These are phyloP conservation scores for Coleophora flavipennella DNA, from an alignment of 2,888 invertebrate species.

Conservation along the genomic window DNA sequence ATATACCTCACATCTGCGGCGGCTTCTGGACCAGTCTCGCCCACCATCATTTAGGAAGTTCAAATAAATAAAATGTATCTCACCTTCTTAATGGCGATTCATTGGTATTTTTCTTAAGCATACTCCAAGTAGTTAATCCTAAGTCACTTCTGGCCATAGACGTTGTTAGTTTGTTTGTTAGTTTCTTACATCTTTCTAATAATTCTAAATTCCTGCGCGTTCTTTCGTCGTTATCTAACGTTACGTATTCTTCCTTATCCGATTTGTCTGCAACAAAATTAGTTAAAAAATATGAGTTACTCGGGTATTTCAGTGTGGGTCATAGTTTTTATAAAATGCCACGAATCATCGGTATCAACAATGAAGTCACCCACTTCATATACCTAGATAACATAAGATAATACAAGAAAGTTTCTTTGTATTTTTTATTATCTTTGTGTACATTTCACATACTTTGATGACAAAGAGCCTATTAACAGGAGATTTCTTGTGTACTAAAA, in stretches of 20 bases:
- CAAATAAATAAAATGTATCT: constrained; percentile 14
- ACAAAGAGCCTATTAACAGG: not conserved
- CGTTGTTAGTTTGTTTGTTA: constrained; percentile 74
- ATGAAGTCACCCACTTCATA: no score
- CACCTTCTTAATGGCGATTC: constrained; percentile 77
- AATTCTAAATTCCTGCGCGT: constrained; percentile 73
- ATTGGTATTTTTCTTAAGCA: constrained; percentile 81
- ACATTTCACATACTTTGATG: constrained; percentile 3
- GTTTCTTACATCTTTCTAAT: constrained; percentile 67
- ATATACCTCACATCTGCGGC: no score
- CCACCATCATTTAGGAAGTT: no score
- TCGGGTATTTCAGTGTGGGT: no score
- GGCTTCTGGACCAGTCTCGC: no score
- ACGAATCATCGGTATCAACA: no score
- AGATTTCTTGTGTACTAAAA: not conserved
- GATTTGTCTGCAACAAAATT: constrained; percentile 58
- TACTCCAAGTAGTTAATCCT: constrained; percentile 91
- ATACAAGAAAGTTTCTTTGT: not conserved
- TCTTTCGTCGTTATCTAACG: constrained; percentile 66
- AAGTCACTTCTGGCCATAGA: constrained; percentile 92
- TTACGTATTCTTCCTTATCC: constrained; percentile 48
- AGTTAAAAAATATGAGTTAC: not conserved
- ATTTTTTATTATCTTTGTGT: not conserved
- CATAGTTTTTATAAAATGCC: no score
- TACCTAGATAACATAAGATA: not conserved